Evolutionary conservation across 2,113 vertebrate species (phyloP), one percentile per base, ranked within the genome.

Genomic region (Protobothrops mucrosquamatus): DNA sequence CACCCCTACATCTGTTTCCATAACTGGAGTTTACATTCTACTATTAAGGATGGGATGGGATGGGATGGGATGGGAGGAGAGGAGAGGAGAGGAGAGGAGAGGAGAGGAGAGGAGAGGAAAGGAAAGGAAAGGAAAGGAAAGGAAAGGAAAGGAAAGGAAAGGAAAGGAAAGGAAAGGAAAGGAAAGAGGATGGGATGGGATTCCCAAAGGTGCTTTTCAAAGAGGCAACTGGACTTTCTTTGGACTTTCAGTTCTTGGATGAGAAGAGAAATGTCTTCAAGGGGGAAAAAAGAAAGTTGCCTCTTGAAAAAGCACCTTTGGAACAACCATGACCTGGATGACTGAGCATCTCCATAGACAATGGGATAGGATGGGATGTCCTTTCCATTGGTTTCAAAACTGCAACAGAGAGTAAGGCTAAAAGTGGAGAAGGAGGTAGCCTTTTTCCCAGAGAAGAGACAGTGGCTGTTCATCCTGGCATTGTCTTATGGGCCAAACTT

Each of bases 361-460:
- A 81, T 81, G 69, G 69, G 15, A 81, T 81, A 15, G 69, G 34
- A 39, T 34, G n/a, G 15, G 14, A 18, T 18, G 69, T 74, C 15
- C 69, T 74, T 74, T 74, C 69, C 15, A 39, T 14, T 39, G n/a
- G 69, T 39, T 81, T 39, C 69, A 39, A 81, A 81, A 39, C 22
- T 81, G 69, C 69, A 39, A 81, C 39, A 95, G 93, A 93, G 94
- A 85, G 89, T 92, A 56, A 95, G 93, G 94, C 95, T 94, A 1
- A 87, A 94, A 93, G 92, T 92, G 91, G 0, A 34, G 52, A 88
- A 93, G 93, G 74, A 94, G 94, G 93, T 4, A 43, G 86, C 54
- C 6, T 4, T n/a, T 34, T n/a, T 9, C 11, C 34, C 94, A 85
- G 94, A 95, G 94, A 94, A 96, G 92, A 88, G 94, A 95, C 92